Base-by-base conservation (phyloP, 2,113 vertebrate genomes). In the Salminus brasiliensis region DNA sequence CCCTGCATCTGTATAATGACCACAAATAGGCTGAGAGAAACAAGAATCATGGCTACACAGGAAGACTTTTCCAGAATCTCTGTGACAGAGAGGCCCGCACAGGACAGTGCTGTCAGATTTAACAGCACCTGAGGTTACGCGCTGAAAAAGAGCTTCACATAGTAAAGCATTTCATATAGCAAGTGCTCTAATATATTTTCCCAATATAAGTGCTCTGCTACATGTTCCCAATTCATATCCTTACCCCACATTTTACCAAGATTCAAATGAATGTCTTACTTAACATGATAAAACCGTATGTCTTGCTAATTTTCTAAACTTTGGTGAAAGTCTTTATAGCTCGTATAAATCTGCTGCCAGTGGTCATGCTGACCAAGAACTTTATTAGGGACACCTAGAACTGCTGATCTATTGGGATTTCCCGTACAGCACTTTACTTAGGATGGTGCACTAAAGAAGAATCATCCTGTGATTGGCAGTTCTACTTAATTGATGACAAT, bases 11-110 rank as follows among this genome's bases (percentile, higher is more conserved):
- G 11, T 69, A 57, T 23, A 23, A 57, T 62, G 36, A 69, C 52
- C 72, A 81, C 63, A 23, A 5, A 53, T n/a, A 23, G 12, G 67
- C 65, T 62, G 18, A 34, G 29, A 25, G 66, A 13, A 25, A 34
- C n/a, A 80, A 74, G 53, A 32, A 18, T 63, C 60, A 63, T 63
- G 18, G n/a, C 60, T 63, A 63, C 15, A 63, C 30, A 63, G 60
- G 60, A 21, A 63, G 30, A 18, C 52, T 25, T 55, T 53, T n/a
- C 25, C 52, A 55, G 52, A n/a, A 25, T 18, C 30, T 32, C 29
- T 32, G 29, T 18, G 60, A 63, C 30, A 63, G 60, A 18, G 7
- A 30, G 52, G 52, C n/a, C 9, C 60, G 34, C 4, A 21, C 29
- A 32, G 52, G 16, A 62, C 47, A 49, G 47, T 21, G 47, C 29